These are phyloP conservation scores for Tolmerus cingulatus DNA, from an alignment of 2,888 invertebrate species.

Conservation along the genomic window DNA sequence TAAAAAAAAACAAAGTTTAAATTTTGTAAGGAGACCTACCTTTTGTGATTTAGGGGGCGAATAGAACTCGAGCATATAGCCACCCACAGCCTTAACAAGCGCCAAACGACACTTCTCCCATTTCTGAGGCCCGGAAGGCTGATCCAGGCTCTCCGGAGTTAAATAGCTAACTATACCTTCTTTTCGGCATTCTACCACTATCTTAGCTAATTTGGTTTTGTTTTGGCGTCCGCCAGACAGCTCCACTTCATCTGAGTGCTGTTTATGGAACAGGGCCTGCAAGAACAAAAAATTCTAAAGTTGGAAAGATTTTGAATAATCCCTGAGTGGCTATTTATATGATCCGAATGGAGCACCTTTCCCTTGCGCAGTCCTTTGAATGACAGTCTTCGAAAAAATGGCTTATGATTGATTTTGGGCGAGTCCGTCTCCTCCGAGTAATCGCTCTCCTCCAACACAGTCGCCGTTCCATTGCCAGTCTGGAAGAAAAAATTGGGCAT, in stretches of 20 bases:
- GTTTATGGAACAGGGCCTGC: constrained; percentile 85
- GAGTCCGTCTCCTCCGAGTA: constrained; percentile 82
- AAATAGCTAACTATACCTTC: constrained; percentile 94
- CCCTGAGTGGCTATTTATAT: not conserved
- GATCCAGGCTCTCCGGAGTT: constrained; percentile 89
- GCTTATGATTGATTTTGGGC: constrained; percentile 81
- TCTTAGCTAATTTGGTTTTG: constrained; percentile 88
- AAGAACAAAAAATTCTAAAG: constrained; percentile 59
- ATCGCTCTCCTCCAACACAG: constrained; percentile 70
- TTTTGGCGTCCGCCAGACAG: constrained; percentile 75
- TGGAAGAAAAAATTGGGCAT: constrained; percentile 50
- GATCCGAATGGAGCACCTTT: constrained; percentile 67
- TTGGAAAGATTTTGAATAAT: constrained; percentile 22
- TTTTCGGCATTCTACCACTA: constrained; percentile 91
- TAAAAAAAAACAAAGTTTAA: not conserved
- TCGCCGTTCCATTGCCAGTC: constrained; percentile 58
- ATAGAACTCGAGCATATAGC: constrained; percentile 93
- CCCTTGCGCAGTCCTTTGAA: constrained; percentile 87
- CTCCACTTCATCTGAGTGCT: constrained; percentile 87
- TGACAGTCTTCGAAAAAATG: constrained; percentile 85
- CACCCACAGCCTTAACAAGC: constrained; percentile 90
- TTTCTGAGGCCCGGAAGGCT: constrained; percentile 82
- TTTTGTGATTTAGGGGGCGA: constrained; percentile 94
- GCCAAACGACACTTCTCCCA: constrained; percentile 95
- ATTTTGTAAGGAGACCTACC: constrained; percentile 61